Base-by-base conservation (phyloP, 1,140 invertebrate genomes). In the Zelostemma sp. region DNA sequence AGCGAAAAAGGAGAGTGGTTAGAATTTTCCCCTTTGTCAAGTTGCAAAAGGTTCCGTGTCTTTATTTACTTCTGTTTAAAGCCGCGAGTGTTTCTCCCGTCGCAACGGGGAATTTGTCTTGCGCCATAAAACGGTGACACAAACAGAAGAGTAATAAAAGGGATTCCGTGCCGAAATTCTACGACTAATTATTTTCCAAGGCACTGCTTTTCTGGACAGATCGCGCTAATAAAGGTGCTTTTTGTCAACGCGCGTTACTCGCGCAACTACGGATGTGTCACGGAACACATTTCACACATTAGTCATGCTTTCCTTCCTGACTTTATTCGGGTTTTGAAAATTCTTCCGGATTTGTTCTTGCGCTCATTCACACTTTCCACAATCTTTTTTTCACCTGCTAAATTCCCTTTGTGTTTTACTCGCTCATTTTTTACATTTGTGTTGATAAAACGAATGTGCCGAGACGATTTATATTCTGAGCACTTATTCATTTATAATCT, bases 11-110 rank as follows among this genome's bases (percentile, higher is more conserved):
- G 5, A 31, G 11, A 31, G 11, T 11, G 5, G 28, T 5, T 31
- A 31, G 15, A 46, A n/a, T n/a, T 19, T 47, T 50, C 25, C 16
- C 57, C 40, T 65, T 65, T 50, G 54, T 58, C 59, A 54, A 35
- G 55, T 47, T 21, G 41, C 58, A 54, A 64, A 69, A 64, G 56
- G 60, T 41, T 55, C 63, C 67, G 62, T 68, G 62, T 68, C 65
- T 62, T n/a, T 54, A 41, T 62, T 68, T 48, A 62, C 65, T 62
- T 43, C 21, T 43, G 47, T 40, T 59, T 38, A 17, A 41, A 43
- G 3, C 15, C 35, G 38, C 31, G 17, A 21, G 25, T 16, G 18
- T 17, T 41, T 21, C 28, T 11, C 16, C 40, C 28, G 15, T 41
- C 55, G 12, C 53, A 9, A 35, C 45, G 48, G 17, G 38, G 14